Evolutionary conservation across 2,113 vertebrate species (phyloP).

Genomic region (Cygnus atratus): DNA sequence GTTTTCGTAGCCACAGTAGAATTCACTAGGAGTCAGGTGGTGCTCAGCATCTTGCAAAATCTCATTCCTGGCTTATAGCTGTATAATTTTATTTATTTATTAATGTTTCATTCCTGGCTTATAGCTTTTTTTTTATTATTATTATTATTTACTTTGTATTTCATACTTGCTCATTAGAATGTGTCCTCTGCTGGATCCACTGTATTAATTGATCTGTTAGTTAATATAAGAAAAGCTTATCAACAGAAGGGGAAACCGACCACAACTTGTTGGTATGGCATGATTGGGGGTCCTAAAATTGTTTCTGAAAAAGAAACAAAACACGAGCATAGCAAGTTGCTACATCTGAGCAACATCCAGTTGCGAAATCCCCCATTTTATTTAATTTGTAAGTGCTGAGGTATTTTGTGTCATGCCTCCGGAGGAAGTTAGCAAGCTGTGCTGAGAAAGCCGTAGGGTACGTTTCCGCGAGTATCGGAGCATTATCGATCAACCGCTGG

Average conservation of each 20-base stretch:
- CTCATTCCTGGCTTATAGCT: background rate
- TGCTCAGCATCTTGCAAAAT: background rate
- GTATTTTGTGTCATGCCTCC: background rate
- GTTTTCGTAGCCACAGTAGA: background rate
- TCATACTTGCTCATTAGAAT: background rate
- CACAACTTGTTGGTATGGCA: accelerated
- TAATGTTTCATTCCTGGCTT: background rate
- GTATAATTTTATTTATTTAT: background rate
- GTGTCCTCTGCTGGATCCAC: background rate
- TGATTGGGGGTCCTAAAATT: background rate
- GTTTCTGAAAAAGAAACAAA: background rate
- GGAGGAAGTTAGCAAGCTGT: background rate
- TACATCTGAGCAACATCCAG: background rate
- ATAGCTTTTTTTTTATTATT: background rate
- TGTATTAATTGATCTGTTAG: background rate
- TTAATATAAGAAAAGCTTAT: background rate
- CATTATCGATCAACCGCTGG: background rate
- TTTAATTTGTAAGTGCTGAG: background rate
- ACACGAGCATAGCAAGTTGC: background rate
- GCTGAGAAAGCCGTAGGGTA: background rate
- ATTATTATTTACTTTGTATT: background rate
- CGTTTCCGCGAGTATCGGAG: background rate
- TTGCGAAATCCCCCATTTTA: background rate
- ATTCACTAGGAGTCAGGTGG: background rate
- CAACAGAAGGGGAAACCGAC: background rate